Conservation (phyloP, 2,113 vertebrate genomes). For the Anoplopoma fimbria region DNA sequence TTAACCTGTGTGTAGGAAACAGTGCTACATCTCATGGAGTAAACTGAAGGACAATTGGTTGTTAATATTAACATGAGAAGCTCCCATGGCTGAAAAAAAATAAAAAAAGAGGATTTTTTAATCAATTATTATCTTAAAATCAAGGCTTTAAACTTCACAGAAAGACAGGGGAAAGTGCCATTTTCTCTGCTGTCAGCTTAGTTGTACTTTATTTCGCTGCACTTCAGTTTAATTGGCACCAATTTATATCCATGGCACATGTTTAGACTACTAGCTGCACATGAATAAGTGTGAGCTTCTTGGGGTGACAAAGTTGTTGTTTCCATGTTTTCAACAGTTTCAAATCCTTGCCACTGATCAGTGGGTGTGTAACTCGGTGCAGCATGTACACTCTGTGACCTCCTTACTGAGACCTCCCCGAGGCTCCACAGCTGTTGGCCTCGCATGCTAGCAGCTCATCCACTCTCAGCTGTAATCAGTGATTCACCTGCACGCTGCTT, state of each 20-base stretch:
- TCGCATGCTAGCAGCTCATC: slow-evolving; percentile 78
- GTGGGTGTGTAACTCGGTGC: slow-evolving; percentile 10
- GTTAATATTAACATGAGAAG: no score
- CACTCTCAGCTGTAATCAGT: slow-evolving; percentile 77
- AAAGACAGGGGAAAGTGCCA: not conserved
- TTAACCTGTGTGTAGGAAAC: no score
- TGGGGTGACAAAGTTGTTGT: not conserved
- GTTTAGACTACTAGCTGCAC: not conserved
- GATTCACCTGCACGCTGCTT: slow-evolving; percentile 75
- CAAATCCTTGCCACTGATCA: slow-evolving; percentile 1
- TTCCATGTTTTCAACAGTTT: not conserved
- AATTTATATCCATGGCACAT: not conserved
- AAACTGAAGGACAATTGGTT: no score
- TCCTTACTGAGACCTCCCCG: slow-evolving; percentile 43
- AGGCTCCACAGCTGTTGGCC: slow-evolving; percentile 72
- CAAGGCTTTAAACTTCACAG: not conserved
- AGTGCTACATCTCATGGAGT: no score
- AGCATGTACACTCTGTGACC: slow-evolving; percentile 44
- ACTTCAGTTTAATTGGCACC: not conserved
- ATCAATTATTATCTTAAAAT: not conserved
- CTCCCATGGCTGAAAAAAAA: not conserved
- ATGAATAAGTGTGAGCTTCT: not conserved
- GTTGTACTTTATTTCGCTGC: not conserved
- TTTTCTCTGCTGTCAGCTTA: not conserved
- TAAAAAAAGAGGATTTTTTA: not conserved